Evolutionary conservation across 2,888 invertebrate species (phyloP), one percentile per base, ranked within the genome.

Genomic region (Cremastinae sp.): DNA sequence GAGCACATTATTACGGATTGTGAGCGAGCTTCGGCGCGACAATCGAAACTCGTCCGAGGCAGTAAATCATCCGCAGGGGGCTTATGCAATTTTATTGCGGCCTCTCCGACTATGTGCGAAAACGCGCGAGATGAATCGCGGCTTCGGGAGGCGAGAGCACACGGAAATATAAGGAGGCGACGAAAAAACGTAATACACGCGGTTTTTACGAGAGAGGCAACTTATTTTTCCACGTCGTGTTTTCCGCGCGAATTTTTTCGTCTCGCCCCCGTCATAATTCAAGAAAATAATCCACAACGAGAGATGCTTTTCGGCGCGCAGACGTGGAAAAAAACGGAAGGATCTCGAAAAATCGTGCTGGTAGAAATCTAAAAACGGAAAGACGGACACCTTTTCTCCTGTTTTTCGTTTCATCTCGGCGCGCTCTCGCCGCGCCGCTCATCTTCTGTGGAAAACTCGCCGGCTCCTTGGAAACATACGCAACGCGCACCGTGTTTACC

Each of bases 21-120:
- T 85, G 77, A 78, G 28, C 59, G 45, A 22, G 71, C 71, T 75
- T 79, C 59, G 66, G 54, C 47, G 45, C 45, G 78, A 82, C 82
- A 82, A 84, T 84, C 77, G 80, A 73, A 76, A 77, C 68, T 56
- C 71, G 70, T 59, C 70, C 65, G 72, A 64, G 76, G 81, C 73
- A 61, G 73, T 83, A 82, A 80, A 82, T 84, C 78, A 79, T 72
- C 68, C 36, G 47, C 18, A 47, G 47, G 41, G 14, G 66, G 56
- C 74, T 85, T 84, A 81, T 70, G 84, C 79, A 83, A 85, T 79
- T 84, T 87, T 85, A 86, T 80, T 84, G 84, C 84, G 80, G 80
- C 80, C 80, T 79, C 77, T 66, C 68, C 41, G 16, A 34, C 7
- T 10, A 65, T 16, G 18, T 18, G 51, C 10, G 18, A 14, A 9